These are phyloP conservation scores for Lithophane leautieri DNA, from an alignment of 2,888 invertebrate species.

Conservation along the genomic window DNA sequence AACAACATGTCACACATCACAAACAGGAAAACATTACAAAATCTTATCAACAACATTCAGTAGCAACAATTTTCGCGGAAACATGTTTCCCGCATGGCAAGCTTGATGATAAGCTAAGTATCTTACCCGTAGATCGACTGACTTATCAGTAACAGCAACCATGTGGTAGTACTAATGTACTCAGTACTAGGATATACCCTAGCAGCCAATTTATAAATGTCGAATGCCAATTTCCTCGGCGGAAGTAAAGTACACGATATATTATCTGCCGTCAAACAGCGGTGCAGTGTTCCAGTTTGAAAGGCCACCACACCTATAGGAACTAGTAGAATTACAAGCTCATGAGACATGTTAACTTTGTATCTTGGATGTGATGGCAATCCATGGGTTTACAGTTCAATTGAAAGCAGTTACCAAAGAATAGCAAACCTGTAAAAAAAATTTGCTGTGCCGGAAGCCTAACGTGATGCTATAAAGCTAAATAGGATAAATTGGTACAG, in stretches of 20 bases:
- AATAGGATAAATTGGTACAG: neutral
- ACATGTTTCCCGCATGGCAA: conserved; percentile 27
- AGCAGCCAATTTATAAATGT: neutral
- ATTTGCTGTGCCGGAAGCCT: neutral
- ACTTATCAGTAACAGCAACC: conserved; percentile 23
- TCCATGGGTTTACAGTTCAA: neutral
- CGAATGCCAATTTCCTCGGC: too few relatives aligned
- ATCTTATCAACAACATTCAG: conserved; percentile 26
- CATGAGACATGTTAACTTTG: neutral
- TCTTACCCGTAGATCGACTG: conserved; percentile 31
- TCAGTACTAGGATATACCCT: too few relatives aligned
- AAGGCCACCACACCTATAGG: neutral
- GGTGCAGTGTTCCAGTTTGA: too few relatives aligned
- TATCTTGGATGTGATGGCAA: neutral
- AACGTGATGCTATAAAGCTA: neutral
- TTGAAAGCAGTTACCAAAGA: too few relatives aligned
- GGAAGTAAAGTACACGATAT: neutral
- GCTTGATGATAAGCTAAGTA: conserved; percentile 40
- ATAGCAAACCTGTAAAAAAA: neutral
- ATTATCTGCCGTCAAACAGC: neutral
- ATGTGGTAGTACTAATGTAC: conserved; percentile 4
- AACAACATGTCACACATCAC: conserved; percentile 8
- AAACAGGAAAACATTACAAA: conserved; percentile 14
- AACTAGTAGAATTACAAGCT: neutral
- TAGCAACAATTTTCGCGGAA: conserved; percentile 18